Evolutionary conservation across 2,797 vertebrate species (phyloP), one percentile per base, ranked within the genome.

Genomic region (Thaleichthys pacificus): DNA sequence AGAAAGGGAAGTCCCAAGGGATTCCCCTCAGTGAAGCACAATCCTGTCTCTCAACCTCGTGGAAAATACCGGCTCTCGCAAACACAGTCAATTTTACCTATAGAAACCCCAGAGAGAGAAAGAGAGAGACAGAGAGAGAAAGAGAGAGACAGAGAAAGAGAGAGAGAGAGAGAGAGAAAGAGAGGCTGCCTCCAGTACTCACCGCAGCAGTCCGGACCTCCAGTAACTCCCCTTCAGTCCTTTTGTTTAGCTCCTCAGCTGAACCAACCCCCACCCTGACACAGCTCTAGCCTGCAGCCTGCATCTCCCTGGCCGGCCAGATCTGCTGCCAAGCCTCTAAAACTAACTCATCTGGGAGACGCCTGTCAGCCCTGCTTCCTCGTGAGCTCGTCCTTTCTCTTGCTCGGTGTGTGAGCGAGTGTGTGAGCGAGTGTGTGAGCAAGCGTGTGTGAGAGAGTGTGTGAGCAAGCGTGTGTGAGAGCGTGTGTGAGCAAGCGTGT

Each of bases 301-400:
- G 38, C 38, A 7, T 2, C 69, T 85, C 81, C 77, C 85, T 75
- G 11, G 79, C 76, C 75, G 9, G 68, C 42, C 71, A 71, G 77
- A 72, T 79, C 73, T 38, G 80, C 80, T 81, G 81, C 60, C 73
- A 15, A 21, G 54, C 69, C 66, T 24, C 3, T 28, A 62, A 69
- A 76, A 80, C 80, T 84, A 84, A 81, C 84, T 76, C 77, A 81
- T 80, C 82, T 74, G 3, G 83, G 57, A 42, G 80, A 87, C 49
- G 61, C 67, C 83, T 82, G 83, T 84, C 82, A 89, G 76, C 84
- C 64, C 72, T 66, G 71, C 76, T 83, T 84, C 80, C 71, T 74
- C 67, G 54, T 66, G 66, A 3, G 60, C 67, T 47, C 72, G 28
- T 60, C 11, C 11, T 56, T 62, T 11, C 71, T 26, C 28, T 42